These are phyloP conservation scores for Trichogramma evanescens DNA, from an alignment of 2,888 invertebrate species.

Conservation along the genomic window DNA sequence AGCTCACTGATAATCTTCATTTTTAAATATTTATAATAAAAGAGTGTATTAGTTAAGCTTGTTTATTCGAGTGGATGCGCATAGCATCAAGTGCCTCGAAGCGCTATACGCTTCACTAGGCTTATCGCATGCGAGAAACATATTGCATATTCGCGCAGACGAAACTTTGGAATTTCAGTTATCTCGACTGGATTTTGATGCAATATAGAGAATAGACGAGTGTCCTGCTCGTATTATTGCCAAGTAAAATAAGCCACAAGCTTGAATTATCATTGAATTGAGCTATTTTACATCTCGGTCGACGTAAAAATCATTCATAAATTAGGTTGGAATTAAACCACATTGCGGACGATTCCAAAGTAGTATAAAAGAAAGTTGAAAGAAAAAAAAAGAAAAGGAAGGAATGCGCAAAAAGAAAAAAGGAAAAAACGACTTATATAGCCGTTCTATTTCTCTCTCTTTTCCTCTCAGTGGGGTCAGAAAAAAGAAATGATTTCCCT, in stretches of 20 bases:
- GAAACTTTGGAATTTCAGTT: background rate
- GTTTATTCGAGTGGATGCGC: no score
- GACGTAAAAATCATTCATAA: constrained; percentile 25
- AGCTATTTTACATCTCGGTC: background rate
- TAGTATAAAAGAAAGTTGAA: constrained; percentile 12
- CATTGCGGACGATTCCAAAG: constrained; percentile 23
- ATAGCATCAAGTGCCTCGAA: no score
- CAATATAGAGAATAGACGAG: no score
- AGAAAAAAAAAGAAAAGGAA: constrained; percentile 12
- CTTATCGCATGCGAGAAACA: no score
- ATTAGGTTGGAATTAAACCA: constrained; percentile 34
- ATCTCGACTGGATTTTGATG: background rate
- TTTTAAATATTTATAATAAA: no score
- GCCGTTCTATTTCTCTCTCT: no score
- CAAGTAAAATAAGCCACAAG: no score
- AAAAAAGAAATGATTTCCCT: constrained; percentile 9
- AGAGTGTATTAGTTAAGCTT: no score
- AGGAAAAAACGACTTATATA: background rate
- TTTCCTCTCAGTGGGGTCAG: background rate
- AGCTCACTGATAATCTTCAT: no score
- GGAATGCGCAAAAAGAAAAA: constrained; percentile 1
- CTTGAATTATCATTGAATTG: background rate
- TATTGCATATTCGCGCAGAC: no score
- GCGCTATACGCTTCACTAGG: no score
- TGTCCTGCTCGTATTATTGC: no score